Base-by-base conservation (phyloP, 2,888 invertebrate genomes). In the Tethea ocularis region DNA sequence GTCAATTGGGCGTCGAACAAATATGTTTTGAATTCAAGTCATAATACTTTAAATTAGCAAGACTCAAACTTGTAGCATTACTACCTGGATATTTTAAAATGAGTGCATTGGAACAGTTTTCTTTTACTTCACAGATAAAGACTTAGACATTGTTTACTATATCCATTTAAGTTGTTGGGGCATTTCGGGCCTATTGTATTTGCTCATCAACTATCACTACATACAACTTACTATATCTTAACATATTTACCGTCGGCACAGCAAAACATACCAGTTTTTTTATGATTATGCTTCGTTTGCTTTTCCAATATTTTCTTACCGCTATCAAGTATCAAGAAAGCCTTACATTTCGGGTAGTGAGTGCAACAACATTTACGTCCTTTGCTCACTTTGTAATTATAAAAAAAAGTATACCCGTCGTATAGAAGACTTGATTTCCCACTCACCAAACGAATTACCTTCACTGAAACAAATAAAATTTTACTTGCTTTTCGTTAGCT, bases 331-430 rank as follows among this genome's bases (percentile, higher is more conserved):
- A 61, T 13, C 7, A 83, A 2, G 51, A 56, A 71, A 1, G 74
- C 72, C 51, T 73, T 78, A 57, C 83, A 83, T 11, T 57, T 72
- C 0, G 75, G 74, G 51, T 74, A 72, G 7, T 58, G 63, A 0
- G 80, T 81, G 56, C 83, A 83, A 23, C 61, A 62, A 80, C 82
- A 83, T 10, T 66, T 68, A n/a, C 58, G 26, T 0, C 59, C 58
- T 1, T 61, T 57, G 6, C 57, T 62, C 4, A 54, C 56, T 3
- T 52, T 46, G 54, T 77, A 71, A 24, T 69, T 64, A 24, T 52
- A 71, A 58, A 71, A 77, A 59, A 68, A 82, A 0, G 74, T 75
- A 33, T 69, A 72, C 0, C 72, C 74, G n/a, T 71, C 56, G 53
- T 69, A 69, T 5, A 76, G 57, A 5, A 77, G 51, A 15, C 72